A percentile compares a stretch with the other conserved stretches of the same genome.
These are phyloP conservation scores for Forbesichthys agassizii DNA, from an alignment of 2,113 vertebrate genomes.

Conservation along the genomic window DNA sequence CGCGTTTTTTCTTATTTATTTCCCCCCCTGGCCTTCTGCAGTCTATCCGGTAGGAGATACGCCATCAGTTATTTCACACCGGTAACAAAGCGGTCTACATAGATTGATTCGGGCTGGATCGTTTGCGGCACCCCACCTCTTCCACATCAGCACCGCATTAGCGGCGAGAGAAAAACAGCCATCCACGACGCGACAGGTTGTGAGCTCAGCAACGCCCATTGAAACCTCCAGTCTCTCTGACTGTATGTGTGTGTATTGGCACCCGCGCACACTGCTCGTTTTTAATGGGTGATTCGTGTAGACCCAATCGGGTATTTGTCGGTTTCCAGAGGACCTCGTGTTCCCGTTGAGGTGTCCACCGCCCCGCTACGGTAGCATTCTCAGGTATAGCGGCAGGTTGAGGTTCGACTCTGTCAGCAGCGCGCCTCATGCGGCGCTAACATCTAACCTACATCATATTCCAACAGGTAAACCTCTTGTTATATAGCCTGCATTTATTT, in stretches of 20 bases:
- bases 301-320: neutral
- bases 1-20: conserved; percentile 24
- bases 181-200: conserved; percentile 51
- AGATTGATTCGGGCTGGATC: neutral
- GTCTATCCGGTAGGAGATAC: neutral
- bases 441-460: conserved; percentile 6
- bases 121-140: neutral
- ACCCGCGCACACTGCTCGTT: neutral
- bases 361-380: conserved; percentile 23
- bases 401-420: conserved; percentile 8
- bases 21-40: neutral
- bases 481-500: neutral
- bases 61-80: neutral
- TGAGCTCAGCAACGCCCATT: conserved; percentile 57
- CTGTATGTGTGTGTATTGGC: neutral
- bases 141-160: conserved; percentile 42
- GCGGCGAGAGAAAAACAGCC: conserved; percentile 56
- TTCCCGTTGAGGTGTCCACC: neutral
- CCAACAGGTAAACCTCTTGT: conserved; percentile 51
- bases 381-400: conserved; percentile 16
- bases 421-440: conserved; percentile 24
- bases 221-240: conserved; percentile 7
- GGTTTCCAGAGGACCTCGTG: neutral
- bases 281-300: neutral
- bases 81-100: neutral